phyloP scores from a whole-genome alignment of 2,888 invertebrate species.

The Lasioglossum marginatum region DNA sequence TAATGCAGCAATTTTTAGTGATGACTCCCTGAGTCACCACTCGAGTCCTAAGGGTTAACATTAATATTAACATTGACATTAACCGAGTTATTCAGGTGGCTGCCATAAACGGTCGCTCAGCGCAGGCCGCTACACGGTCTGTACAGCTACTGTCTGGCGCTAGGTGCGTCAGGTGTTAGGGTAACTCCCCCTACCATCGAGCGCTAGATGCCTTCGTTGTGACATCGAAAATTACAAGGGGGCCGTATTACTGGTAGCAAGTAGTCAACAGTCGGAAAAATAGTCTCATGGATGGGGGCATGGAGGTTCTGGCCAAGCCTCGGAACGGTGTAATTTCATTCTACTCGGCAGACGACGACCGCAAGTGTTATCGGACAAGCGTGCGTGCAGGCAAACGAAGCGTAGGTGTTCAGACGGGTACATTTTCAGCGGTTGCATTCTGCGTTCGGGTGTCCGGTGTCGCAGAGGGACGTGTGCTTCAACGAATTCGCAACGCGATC shows the following conservation, averaged over 20 bases:
- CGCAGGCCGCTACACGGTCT: too few species aligned
- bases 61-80: too few species aligned
- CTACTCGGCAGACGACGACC: conserved; percentile 27
- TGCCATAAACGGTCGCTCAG: too few species aligned
- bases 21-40: too few species aligned
- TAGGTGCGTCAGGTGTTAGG: too few species aligned
- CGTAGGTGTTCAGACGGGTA: conserved; percentile 22
- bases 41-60: too few species aligned
- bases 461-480: not conserved
- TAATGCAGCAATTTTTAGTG: too few species aligned
- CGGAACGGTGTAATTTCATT: conserved; percentile 45
- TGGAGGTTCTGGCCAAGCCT: not conserved
- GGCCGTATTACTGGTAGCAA: not conserved
- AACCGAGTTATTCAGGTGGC: too few species aligned
- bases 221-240: not conserved
- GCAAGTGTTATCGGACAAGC: conserved; percentile 28
- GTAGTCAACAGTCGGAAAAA: not conserved
- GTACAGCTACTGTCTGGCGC: too few species aligned
- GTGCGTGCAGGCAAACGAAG: not conserved
- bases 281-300: not conserved
- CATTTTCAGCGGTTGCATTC: conserved; percentile 13
- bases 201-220: not conserved
- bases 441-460: not conserved
- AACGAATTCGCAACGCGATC: conserved; percentile 30
- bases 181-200: too few species aligned